Evolutionary conservation across 2,113 vertebrate species (phyloP).

Genomic region (Hydropotes inermis): DNA sequence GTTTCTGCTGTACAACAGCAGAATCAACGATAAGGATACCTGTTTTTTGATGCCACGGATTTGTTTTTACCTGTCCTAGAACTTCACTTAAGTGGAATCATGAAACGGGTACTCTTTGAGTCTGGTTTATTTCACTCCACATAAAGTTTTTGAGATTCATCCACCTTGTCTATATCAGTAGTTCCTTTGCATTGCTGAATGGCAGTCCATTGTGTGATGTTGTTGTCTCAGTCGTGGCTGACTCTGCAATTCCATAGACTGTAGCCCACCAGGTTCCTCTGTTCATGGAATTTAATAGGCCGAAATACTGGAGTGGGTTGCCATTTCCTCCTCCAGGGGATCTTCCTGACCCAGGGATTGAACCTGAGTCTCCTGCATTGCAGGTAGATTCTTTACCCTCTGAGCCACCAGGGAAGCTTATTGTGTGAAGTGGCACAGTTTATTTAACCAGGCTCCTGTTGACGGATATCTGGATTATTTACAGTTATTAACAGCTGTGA

Average conservation of each 20-base stretch:
- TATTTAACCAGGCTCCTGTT: not conserved
- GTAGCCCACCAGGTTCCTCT: not conserved
- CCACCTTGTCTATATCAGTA: too few species aligned
- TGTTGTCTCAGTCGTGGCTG: not conserved
- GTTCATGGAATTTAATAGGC: not conserved
- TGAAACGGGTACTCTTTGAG: too few species aligned
- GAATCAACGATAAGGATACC: not conserved
- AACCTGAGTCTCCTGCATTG: not conserved
- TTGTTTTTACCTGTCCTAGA: not conserved
- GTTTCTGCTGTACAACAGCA: not conserved
- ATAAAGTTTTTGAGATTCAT: not conserved
- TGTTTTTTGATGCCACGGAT: not conserved
- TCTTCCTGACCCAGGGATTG: not conserved
- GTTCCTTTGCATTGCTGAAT: not conserved
- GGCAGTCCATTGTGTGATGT: not conserved
- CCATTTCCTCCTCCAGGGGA: not conserved
- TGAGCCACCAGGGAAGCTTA: not conserved
- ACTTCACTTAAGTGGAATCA: not conserved
- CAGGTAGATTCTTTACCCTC: not conserved
- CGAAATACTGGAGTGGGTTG: not conserved
- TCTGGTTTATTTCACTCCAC: not conserved
- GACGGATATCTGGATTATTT: not conserved
- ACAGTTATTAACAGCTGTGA: not conserved
- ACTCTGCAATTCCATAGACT: not conserved
- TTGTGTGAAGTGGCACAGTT: accelerated